These are phyloP conservation scores for Musca domestica DNA, from an alignment of 1,140 invertebrate species.

Conservation along the genomic window DNA sequence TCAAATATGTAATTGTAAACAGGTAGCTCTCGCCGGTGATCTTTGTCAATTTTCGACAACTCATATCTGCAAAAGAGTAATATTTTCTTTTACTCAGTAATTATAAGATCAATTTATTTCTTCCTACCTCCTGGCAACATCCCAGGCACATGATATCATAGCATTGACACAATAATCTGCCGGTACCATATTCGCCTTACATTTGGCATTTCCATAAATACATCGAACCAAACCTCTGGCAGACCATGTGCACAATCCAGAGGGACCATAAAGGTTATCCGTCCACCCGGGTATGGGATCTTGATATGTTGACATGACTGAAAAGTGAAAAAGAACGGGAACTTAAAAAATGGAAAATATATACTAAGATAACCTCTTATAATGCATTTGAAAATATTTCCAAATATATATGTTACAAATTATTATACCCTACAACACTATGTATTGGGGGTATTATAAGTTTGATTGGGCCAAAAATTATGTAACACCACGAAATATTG, in stretches of 20 bases:
- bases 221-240: conserved; percentile 68
- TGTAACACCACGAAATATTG: too few relatives aligned
- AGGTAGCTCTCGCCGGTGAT: conserved; percentile 49
- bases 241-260: conserved; percentile 59
- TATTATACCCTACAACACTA: too few relatives aligned
- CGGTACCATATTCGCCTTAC: conserved; percentile 71
- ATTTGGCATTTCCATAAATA: conserved; percentile 60
- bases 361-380: too few relatives aligned
- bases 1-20: conserved; percentile 58
- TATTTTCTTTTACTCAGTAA: background rate
- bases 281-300: conserved; percentile 74
- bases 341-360: too few relatives aligned
- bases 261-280: conserved; percentile 77
- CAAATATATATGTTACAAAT: too few relatives aligned
- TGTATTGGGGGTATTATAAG: too few relatives aligned
- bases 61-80: conserved; percentile 30
- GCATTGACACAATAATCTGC: conserved; percentile 76
- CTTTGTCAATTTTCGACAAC: conserved; percentile 29
- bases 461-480: too few relatives aligned
- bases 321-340: too few relatives aligned
- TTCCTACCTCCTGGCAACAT: conserved; percentile 57
- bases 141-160: conserved; percentile 71
- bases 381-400: too few relatives aligned
- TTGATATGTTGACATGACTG: conserved; percentile 70
- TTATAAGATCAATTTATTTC: background rate